These are phyloP conservation scores for Chaetura pelagica DNA, from an alignment of 2,113 vertebrate genomes.

Conservation along the genomic window DNA sequence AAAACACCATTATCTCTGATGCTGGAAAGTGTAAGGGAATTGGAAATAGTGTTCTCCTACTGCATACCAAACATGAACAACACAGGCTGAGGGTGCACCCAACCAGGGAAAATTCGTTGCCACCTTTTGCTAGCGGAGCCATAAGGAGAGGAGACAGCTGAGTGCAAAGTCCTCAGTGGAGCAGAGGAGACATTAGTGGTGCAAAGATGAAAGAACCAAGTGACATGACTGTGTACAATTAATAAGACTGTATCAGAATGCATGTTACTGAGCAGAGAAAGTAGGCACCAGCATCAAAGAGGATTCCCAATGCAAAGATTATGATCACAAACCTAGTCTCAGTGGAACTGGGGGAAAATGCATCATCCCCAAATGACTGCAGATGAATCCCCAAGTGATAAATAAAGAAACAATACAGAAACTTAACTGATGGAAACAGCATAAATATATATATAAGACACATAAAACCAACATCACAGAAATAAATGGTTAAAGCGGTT, in stretches of 20 bases:
- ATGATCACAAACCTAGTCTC: not conserved
- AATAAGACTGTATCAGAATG: not conserved
- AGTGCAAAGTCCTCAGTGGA: not conserved
- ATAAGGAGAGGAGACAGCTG: not conserved
- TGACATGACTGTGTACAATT: not conserved
- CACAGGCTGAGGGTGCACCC: conserved; percentile 1
- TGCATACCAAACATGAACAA: not conserved
- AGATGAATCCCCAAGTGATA: not conserved
- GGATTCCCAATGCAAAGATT: not conserved
- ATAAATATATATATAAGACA: not conserved
- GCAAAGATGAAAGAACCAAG: conserved; percentile 7
- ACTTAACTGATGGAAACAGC: not conserved
- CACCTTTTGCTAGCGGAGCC: not conserved
- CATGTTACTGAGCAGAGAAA: not conserved
- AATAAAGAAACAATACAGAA: not conserved
- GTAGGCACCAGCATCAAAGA: not conserved
- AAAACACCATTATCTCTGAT: not conserved
- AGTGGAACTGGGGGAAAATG: not conserved
- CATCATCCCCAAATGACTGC: not conserved
- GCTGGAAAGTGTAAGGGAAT: not conserved
- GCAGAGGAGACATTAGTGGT: not conserved
- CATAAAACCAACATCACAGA: not conserved
- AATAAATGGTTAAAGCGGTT: not conserved
- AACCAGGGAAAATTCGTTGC: not conserved
- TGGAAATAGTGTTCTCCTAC: not conserved